Evolutionary conservation across 2,797 vertebrate species (phyloP).

Genomic region (Hoplostethus mediterraneus): DNA sequence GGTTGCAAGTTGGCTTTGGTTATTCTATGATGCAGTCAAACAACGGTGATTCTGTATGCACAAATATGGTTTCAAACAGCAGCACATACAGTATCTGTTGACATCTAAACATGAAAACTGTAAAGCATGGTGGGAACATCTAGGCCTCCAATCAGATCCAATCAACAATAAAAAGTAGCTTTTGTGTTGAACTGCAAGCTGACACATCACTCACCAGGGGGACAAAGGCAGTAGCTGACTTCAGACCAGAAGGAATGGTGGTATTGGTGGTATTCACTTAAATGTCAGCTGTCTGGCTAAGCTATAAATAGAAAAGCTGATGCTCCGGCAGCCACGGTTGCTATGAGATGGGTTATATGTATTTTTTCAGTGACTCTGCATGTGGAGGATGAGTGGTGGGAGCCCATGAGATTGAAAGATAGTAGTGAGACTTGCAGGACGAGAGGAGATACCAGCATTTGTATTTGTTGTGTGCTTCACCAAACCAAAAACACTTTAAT

Average conservation of each 20-base stretch:
- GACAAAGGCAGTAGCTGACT: slow-evolving; percentile 77
- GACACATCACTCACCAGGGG: slow-evolving; percentile 73
- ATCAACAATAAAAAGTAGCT: slow-evolving; percentile 49
- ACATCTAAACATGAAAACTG: slow-evolving; percentile 54
- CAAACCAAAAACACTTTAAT: too few species aligned
- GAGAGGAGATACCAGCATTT: too few species aligned
- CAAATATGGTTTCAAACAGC: slow-evolving; percentile 14
- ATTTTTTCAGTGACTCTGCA: slow-evolving; percentile 40
- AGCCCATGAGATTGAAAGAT: slow-evolving; percentile 10
- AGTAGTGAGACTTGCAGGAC: background rate
- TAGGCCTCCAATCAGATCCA: slow-evolving; percentile 6
- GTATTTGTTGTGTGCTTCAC: too few species aligned
- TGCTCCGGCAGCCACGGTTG: slow-evolving; percentile 58
- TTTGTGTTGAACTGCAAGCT: slow-evolving; percentile 67
- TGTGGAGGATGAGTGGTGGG: slow-evolving; percentile 14
- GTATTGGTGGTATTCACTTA: slow-evolving; percentile 82
- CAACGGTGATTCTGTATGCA: slow-evolving; percentile 8
- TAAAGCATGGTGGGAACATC: slow-evolving; percentile 30
- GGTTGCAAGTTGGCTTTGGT: background rate
- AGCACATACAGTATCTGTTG: slow-evolving; percentile 27
- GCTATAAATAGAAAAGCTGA: slow-evolving; percentile 83
- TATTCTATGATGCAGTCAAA: slow-evolving; percentile 10
- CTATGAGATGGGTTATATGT: slow-evolving; percentile 50
- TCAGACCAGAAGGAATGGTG: slow-evolving; percentile 72
- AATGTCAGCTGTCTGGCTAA: slow-evolving; percentile 83